Percentiles rank a stretch among this genome's conserved stretches.
Evolutionary conservation across 2,113 vertebrate genomes (phyloP).

Genomic region (Tachycineta bicolor): DNA sequence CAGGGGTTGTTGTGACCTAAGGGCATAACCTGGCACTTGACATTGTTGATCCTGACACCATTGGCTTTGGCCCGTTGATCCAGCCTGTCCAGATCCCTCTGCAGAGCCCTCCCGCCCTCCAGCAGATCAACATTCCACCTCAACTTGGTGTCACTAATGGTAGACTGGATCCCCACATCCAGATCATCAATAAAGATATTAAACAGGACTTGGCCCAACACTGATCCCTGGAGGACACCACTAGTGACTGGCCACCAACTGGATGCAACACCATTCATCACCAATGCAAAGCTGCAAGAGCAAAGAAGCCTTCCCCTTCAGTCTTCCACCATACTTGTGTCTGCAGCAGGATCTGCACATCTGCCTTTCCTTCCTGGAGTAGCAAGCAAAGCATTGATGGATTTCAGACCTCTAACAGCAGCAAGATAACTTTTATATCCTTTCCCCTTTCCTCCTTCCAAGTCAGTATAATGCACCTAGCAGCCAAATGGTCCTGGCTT

Average conservation of each 20-base stretch:
- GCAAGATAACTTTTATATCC: not conserved
- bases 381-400: not conserved
- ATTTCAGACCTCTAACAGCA: not conserved
- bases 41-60: not conserved
- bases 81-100: not conserved
- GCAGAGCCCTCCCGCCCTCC: not conserved
- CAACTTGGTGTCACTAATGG: not conserved
- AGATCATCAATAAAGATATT: not conserved
- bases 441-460: not conserved
- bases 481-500: not conserved
- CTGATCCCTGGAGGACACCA: not conserved
- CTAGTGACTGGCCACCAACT: not conserved
- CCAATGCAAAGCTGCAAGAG: not conserved
- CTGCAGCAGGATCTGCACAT: not conserved
- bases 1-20: not conserved
- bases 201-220: not conserved
- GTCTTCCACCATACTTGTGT: not conserved
- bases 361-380: not conserved
- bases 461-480: not conserved
- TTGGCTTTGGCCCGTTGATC: accelerated
- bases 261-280: not conserved
- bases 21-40: not conserved
- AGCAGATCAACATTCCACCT: not conserved
- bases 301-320: not conserved
- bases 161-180: not conserved